Conservation (phyloP, 2,113 vertebrate genomes). For the Thalassoma bifasciatum region DNA sequence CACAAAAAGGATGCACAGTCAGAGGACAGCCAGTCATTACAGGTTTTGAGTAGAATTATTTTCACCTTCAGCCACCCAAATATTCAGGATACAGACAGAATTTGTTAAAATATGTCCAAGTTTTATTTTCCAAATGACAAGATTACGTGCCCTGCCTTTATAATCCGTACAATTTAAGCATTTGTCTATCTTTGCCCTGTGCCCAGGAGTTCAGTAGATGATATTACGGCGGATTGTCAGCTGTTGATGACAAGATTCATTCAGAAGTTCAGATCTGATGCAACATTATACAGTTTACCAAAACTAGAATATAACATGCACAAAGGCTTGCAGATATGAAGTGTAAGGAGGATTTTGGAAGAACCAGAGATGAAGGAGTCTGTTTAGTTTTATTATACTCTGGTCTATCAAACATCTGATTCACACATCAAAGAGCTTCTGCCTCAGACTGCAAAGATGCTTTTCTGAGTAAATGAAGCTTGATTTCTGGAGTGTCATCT, state of each 20-base stretch:
- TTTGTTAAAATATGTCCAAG: not conserved
- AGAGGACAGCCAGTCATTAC: not conserved
- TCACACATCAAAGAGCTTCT: not conserved
- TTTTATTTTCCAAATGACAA: not conserved
- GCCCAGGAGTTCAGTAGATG: not conserved
- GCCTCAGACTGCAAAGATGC: not conserved
- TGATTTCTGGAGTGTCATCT: slow-evolving; percentile 1
- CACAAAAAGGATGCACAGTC: not conserved
- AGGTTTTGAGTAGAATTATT: slow-evolving; percentile 17
- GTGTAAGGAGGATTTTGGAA: not conserved
- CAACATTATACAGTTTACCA: not conserved
- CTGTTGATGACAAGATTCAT: no score
- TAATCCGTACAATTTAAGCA: slow-evolving; percentile 6
- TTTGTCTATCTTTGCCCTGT: not conserved
- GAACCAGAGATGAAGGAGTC: no score
- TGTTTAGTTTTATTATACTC: no score
- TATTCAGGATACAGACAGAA: not conserved
- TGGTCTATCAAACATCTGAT: not conserved
- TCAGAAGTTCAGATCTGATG: not conserved
- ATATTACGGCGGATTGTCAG: no score
- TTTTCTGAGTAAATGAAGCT: not conserved
- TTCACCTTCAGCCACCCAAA: slow-evolving; percentile 5
- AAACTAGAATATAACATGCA: no score
- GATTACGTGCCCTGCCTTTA: not conserved
- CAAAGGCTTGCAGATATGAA: not conserved